Evolutionary conservation across 2,113 vertebrate species (phyloP).

Genomic region (Caranx ignobilis): DNA sequence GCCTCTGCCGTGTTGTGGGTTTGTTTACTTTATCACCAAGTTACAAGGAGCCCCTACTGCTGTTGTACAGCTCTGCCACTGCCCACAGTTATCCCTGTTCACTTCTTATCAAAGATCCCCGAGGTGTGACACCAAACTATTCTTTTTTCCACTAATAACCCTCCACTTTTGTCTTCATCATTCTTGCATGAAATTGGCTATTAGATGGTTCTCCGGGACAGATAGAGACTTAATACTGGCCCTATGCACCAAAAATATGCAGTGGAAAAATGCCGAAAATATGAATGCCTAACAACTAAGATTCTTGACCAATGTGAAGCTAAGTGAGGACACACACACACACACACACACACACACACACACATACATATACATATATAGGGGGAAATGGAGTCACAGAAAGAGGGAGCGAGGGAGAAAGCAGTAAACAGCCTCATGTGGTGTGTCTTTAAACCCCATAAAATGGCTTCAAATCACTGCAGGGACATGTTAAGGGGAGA

Average conservation of each 20-base stretch:
- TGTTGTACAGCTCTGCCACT: constrained; percentile 40
- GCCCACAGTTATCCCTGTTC: constrained; percentile 60
- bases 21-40: constrained; percentile 62
- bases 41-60: constrained; percentile 29
- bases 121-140: constrained; percentile 76
- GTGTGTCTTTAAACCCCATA: constrained; percentile 62
- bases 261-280: constrained; percentile 52
- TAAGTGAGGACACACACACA: background rate
- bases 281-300: constrained; percentile 19
- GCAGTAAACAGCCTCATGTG: constrained; percentile 46
- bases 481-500: constrained; percentile 56
- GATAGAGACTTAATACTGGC: constrained; percentile 57
- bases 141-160: constrained; percentile 72
- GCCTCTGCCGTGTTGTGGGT: constrained; percentile 50
- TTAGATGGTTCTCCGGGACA: constrained; percentile 72
- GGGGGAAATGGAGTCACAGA: constrained; percentile 1
- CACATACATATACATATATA: background rate
- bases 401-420: constrained; percentile 16
- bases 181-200: constrained; percentile 84
- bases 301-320: constrained; percentile 14
- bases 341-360: background rate
- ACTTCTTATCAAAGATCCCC: constrained; percentile 71
- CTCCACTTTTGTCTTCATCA: constrained; percentile 74
- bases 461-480: constrained; percentile 63
- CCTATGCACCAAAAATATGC: constrained; percentile 41